These are phyloP conservation scores for Serrognathus titanus DNA, from an alignment of 2,888 invertebrate species.

Conservation along the genomic window DNA sequence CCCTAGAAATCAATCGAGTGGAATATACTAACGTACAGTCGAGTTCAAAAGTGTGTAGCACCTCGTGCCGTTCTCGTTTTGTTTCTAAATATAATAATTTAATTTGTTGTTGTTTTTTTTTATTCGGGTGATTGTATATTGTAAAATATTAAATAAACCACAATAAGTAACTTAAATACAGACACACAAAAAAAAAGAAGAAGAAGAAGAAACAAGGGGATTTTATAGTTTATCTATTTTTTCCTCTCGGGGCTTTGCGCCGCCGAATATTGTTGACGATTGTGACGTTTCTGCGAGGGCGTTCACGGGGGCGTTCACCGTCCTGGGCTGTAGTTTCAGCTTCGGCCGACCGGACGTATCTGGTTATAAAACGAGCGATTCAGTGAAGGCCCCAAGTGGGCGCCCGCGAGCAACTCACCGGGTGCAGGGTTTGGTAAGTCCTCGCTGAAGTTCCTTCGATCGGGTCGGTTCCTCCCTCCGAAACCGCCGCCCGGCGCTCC, in stretches of 20 bases:
- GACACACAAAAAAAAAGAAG: slow-evolving; percentile 25
- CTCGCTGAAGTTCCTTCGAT: slow-evolving; percentile 39
- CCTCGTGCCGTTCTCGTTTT: background rate
- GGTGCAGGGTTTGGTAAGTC: slow-evolving; percentile 44
- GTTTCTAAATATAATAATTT: background rate
- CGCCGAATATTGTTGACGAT: slow-evolving; percentile 88
- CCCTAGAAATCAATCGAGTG: too few species aligned
- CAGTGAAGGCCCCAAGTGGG: background rate
- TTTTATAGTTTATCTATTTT: slow-evolving; percentile 36
- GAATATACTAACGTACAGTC: too few species aligned
- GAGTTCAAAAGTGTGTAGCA: too few species aligned
- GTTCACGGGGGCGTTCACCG: slow-evolving; percentile 83
- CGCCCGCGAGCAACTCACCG: slow-evolving; percentile 34
- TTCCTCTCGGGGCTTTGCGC: slow-evolving; percentile 90
- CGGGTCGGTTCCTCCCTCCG: slow-evolving; percentile 35
- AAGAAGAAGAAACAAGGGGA: slow-evolving; percentile 21
- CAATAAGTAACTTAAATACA: slow-evolving; percentile 28
- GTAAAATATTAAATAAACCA: slow-evolving; percentile 26
- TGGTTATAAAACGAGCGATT: slow-evolving; percentile 34
- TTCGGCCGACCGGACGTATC: slow-evolving; percentile 80
- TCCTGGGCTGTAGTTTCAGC: slow-evolving; percentile 79
- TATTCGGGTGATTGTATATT: slow-evolving; percentile 13
- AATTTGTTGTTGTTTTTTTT: background rate
- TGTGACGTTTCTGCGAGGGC: slow-evolving; percentile 82
- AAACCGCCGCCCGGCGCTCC: slow-evolving; percentile 34